These are phyloP conservation scores for Thaumetopoea pityocampa DNA, from an alignment of 1,140 invertebrate genomes.

Conservation along the genomic window DNA sequence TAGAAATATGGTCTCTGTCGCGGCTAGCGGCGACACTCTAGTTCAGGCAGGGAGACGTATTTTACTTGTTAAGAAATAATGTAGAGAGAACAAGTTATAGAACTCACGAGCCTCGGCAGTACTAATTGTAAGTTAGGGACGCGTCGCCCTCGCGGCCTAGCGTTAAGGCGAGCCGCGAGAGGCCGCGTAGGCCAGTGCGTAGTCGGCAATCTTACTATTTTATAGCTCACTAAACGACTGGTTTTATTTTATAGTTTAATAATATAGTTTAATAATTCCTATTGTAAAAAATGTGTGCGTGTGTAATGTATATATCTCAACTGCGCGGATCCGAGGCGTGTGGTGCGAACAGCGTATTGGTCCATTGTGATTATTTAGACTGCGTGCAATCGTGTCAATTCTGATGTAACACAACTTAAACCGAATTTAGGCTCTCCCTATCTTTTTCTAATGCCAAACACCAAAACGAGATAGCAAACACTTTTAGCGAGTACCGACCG, in stretches of 20 bases:
- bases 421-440: no score
- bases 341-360: no score
- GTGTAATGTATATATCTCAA: constrained; percentile 70
- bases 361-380: constrained; percentile 29
- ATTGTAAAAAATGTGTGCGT: constrained; percentile 71
- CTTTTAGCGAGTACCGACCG: no score
- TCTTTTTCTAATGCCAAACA: no score
- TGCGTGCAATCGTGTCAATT: constrained; percentile 37
- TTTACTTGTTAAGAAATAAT: constrained; percentile 56
- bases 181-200: constrained; percentile 63
- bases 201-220: constrained; percentile 68
- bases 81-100: constrained; percentile 41
- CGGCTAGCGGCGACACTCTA: constrained; percentile 12
- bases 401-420: no score
- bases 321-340: constrained; percentile 43
- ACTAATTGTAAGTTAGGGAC: constrained; percentile 34
- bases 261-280: constrained; percentile 66
- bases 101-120: constrained; percentile 48
- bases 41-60: constrained; percentile 36
- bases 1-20: constrained; percentile 41
- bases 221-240: constrained; percentile 71
- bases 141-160: constrained; percentile 36
- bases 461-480: no score
- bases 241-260: constrained; percentile 70
- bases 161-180: constrained; percentile 16